phyloP scores from a whole-genome alignment of 2,797 vertebrate genomes.

The Smutsia gigantea region DNA sequence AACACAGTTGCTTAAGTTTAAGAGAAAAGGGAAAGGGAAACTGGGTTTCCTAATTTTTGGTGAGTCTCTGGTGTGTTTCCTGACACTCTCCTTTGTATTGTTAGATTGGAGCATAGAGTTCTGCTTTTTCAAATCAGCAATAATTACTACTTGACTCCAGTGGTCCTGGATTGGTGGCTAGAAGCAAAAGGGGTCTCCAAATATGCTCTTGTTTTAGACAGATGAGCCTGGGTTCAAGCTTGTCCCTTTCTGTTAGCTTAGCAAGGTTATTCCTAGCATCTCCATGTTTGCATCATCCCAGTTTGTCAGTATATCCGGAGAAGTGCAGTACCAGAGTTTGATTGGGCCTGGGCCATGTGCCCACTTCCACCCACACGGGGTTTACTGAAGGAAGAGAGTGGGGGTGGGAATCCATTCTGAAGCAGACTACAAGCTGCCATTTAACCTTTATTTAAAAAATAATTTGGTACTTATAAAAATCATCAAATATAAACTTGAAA shows the following conservation, averaged over 20 bases:
- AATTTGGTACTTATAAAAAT: constrained; percentile 45
- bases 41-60: background rate
- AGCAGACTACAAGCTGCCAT: background rate
- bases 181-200: background rate
- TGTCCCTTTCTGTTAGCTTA: background rate
- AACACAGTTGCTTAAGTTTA: constrained; percentile 1
- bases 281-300: background rate
- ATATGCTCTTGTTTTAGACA: background rate
- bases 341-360: background rate
- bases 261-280: background rate
- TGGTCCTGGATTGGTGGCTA: background rate
- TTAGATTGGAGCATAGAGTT: background rate
- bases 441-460: constrained; percentile 9
- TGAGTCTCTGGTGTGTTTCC: background rate
- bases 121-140: constrained; percentile 23
- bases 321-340: background rate
- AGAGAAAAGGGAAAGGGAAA: background rate
- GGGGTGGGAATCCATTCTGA: background rate
- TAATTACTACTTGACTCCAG: background rate
- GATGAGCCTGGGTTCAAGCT: background rate
- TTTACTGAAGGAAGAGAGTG: background rate
- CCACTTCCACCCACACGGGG: background rate
- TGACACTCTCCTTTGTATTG: background rate
- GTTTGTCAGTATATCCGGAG: background rate
- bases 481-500: constrained; percentile 34